Percentiles rank a stretch among this genome's conserved stretches.
Conservation (phyloP, 2,888 invertebrate species). For the Acleris emargana region DNA sequence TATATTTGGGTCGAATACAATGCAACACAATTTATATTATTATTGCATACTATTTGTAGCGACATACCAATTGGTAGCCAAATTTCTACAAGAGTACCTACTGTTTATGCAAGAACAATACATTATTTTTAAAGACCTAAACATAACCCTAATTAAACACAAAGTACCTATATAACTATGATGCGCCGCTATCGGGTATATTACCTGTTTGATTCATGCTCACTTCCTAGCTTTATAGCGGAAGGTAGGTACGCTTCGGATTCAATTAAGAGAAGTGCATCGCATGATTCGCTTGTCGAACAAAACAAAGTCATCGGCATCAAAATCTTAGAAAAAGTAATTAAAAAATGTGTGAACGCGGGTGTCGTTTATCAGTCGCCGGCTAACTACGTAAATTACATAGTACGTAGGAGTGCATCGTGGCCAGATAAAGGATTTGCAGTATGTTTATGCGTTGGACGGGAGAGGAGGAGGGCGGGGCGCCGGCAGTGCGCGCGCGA, state of each 20-base stretch:
- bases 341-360: conserved; percentile 29
- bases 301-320: conserved; percentile 4
- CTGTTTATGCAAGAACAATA: too few relatives aligned
- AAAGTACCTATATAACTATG: neutral
- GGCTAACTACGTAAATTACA: conserved; percentile 51
- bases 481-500: conserved; percentile 66
- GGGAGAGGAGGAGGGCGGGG: conserved; percentile 56
- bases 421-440: conserved; percentile 73
- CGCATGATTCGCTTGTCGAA: conserved; percentile 21
- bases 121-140: too few relatives aligned
- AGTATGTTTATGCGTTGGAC: conserved; percentile 72
- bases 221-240: neutral
- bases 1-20: conserved; percentile 10
- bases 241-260: neutral
- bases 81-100: conserved; percentile 14
- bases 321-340: conserved; percentile 18
- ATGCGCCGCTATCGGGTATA: neutral
- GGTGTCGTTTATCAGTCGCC: conserved; percentile 60
- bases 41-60: conserved; percentile 15
- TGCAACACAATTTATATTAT: conserved; percentile 15
- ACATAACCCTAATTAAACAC: neutral
- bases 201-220: conserved; percentile 18
- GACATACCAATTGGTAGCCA: conserved; percentile 28
- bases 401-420: conserved; percentile 38
- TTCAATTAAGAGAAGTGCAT: conserved; percentile 25